Evolutionary conservation across 2,888 invertebrate genomes (phyloP), one percentile per base, ranked within the genome.

Genomic region (Polyommatus icarus): DNA sequence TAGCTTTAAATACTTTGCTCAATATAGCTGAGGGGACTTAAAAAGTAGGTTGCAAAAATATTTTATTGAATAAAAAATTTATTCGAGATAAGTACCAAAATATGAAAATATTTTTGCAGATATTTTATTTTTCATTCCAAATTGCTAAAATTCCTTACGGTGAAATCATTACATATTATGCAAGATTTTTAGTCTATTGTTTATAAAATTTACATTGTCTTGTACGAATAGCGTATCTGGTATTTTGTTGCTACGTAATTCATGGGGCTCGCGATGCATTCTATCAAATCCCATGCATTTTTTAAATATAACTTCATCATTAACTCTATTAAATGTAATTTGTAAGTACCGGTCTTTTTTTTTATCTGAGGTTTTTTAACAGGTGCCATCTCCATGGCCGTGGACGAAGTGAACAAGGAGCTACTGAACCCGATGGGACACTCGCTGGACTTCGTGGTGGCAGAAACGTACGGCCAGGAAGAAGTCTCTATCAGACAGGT

Each of bases 381-480:
- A 85, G 98, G 98, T 54, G 98, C 98, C 57, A 97, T 99, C 82
- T 97, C 97, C 1, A 95, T 98, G 85, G 98, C 98, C 24, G 96
- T 98, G 36, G 96, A 97, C 77, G 97, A 98, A 91, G 96, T 98
- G 6, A 97, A 97, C 86, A 91, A 94, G 32, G 95, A 95, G 73
- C 92, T 95, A 77, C 88, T 96, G 50, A 94, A 92, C 0, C 93
- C 93, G 46, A 93, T 96, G 82, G 97, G 97, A 0, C 97, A 98
- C 88, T 95, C 95, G 0, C 90, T 98, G 79, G 96, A 96, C 81
- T 98, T 98, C 85, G 93, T 96, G 29, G 96, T 98, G 5, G 98
- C 98, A 1, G 99, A 99, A 91, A 99, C 99, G 0, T 98, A 96
- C 89, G 99, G 99, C 0, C 96, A 97, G 85, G 98, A 99, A 90